Base-by-base conservation (phyloP, 2,888 invertebrate genomes). In the Cantharis rustica region DNA sequence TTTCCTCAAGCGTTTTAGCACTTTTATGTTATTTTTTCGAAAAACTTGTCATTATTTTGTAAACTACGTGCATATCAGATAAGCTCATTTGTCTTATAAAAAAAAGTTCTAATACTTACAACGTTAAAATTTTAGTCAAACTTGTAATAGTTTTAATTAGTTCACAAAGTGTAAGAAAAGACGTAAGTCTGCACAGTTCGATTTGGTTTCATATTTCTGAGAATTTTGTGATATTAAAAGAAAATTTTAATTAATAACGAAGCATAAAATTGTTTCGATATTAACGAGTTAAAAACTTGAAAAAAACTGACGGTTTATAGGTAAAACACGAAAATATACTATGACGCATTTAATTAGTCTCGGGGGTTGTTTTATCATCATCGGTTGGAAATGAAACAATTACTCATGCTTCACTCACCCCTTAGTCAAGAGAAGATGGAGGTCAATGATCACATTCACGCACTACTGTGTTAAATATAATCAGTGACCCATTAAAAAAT, bases 341-440 rank as follows among this genome's bases (percentile, higher is more conserved):
- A 72, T 77, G 77, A 75, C 77, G 77, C 77, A 75, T 72, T 72
- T 75, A 74, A 77, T 77, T 74, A 73, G 76, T 66, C 73, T 68
- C 69, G 68, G 70, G 77, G 77, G 77, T 74, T 71, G 77, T 68
- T 75, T 76, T 72, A 69, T 75, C 69, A 74, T 77, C 74, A 74
- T 77, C 77, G 74, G 77, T 75, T 74, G 74, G 74, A 71, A 74
- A 75, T 77, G 69, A 72, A 70, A 75, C 31, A 61, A 77, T 77
- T 77, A 77, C 61, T 77, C 77, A 77, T 75, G 77, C 77, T 77
- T 73, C 72, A 75, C 64, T 63, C 71, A 75, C 75, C 70, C 72
- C 69, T 20, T 66, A 71, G 69, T 13, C 61, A 72, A 69, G 68
- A 62, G 71, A 69, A 64, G 74, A 68, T 68, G 27, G 27, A 77